Percentiles rank a stretch among this genome's conserved stretches.
phyloP scores from a whole-genome alignment of 2,888 invertebrate species.

The Ophion ellenae region DNA sequence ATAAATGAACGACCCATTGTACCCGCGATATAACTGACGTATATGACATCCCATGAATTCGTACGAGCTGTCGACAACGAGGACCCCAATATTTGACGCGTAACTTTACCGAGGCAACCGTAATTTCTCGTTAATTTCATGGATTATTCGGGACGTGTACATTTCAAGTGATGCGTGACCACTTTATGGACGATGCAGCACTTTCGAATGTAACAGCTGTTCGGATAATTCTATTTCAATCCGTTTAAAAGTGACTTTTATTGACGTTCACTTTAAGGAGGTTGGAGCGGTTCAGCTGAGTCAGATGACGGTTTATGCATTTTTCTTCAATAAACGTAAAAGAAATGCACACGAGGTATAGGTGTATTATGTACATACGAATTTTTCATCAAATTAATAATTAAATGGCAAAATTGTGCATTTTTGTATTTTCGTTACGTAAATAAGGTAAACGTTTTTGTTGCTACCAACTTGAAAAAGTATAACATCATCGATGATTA shows the following conservation, averaged over 20 bases:
- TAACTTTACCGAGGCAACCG: slow-evolving; percentile 45
- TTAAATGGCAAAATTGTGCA: no score
- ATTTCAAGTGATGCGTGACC: not conserved
- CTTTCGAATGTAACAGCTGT: not conserved
- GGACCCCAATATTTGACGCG: slow-evolving; percentile 37
- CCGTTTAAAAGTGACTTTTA: slow-evolving; percentile 2
- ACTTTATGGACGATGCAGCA: slow-evolving; percentile 1
- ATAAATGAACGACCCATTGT: slow-evolving; percentile 17
- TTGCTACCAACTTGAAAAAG: no score
- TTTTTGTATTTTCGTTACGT: no score
- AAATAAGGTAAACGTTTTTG: no score
- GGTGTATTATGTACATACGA: no score
- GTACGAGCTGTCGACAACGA: slow-evolving; percentile 23
- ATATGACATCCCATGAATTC: slow-evolving; percentile 43
- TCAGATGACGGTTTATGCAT: no score
- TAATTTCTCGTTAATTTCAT: slow-evolving; percentile 45
- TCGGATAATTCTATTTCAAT: not conserved
- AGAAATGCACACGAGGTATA: no score
- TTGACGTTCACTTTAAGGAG: not conserved
- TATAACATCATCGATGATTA: no score
- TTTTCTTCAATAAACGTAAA: no score
- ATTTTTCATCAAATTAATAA: no score
- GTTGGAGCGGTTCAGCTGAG: no score
- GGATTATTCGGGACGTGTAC: not conserved
- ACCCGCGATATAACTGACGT: slow-evolving; percentile 26